Base-by-base conservation (phyloP, 2,888 invertebrate species). In the Bellardia pandia region DNA sequence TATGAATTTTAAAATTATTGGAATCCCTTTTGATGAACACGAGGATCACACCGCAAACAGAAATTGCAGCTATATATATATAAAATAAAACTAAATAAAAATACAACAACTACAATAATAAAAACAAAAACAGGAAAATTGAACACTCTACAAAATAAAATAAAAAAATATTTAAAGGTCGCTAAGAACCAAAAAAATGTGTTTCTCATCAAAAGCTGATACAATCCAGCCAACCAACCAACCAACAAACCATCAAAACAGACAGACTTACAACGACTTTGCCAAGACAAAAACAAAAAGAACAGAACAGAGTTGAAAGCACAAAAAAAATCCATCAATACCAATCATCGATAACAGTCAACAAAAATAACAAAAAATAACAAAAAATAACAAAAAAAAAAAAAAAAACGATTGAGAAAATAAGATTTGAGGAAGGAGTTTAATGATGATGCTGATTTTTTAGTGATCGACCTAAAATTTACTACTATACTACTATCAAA, bases 1-100 rank as follows among this genome's bases (percentile, higher is more conserved):
- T 92, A 92, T 92, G 92, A 92, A 90, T 91, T 91, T 91, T 89
- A 53, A 92, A 92, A 91, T 92, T 92, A 92, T 92, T 91, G 92
- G 92, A 92, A 91, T 92, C 92, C 90, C 92, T 91, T 86, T 82
- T 91, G 89, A 86, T 85, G 85, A 90, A 90, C 86, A 80, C 84
- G 86, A 84, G 83, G 78, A 86, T 88, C 86, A 86, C 88, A 86
- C 86, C 86, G 85, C 86, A 68, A 69, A 77, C 86, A 79, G 64
- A 79, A 58, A 62, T 76, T 42, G 37, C 6, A 37, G 5, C 60
- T 53, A 72, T 76, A 76, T 30, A 62, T 11, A 83, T 53, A 60
- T 33, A 51, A n/a, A n/a, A n/a, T n/a, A n/a, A n/a, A n/a, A n/a
- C n/a, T n/a, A n/a, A n/a, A n/a, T 56, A 66, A 53, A 62, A 33